Evolutionary conservation across 2,113 vertebrate genomes (phyloP).

Genomic region (Catharus minimus): DNA sequence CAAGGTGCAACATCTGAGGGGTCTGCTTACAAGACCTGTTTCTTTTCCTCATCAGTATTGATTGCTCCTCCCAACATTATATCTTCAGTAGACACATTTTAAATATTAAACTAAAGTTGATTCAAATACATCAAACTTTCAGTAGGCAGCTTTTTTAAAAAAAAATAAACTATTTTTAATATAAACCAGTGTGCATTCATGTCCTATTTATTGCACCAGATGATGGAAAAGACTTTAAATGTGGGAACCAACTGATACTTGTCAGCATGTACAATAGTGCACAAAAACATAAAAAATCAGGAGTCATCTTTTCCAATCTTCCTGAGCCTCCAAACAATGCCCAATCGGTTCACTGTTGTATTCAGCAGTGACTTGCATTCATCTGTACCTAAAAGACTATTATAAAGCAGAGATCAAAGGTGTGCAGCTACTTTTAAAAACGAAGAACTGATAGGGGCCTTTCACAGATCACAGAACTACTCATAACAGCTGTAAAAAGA

Average conservation of each 20-base stretch:
- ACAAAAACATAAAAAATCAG: not conserved
- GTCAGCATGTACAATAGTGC: not conserved
- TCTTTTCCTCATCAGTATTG: not conserved
- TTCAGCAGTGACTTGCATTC: not conserved
- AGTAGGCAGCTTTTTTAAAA: not conserved
- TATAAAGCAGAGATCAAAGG: not conserved
- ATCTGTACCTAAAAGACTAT: not conserved
- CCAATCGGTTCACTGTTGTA: not conserved
- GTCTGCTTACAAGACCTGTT: not conserved
- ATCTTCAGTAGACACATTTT: not conserved
- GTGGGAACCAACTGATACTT: not conserved
- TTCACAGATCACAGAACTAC: not conserved
- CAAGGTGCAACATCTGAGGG: not conserved
- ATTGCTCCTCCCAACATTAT: not conserved
- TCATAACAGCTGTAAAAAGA: not conserved
- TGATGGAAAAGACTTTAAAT: not conserved
- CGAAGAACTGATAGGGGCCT: not conserved
- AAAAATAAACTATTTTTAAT: not conserved
- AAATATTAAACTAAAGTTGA: not conserved
- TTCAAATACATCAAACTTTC: not conserved
- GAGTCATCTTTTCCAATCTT: accelerated
- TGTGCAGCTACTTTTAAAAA: not conserved
- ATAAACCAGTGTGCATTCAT: not conserved
- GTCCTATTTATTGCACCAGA: not conserved
- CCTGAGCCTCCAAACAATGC: not conserved